phyloP scores from a whole-genome alignment of 2,797 vertebrate genomes.

The Botia almorhae region DNA sequence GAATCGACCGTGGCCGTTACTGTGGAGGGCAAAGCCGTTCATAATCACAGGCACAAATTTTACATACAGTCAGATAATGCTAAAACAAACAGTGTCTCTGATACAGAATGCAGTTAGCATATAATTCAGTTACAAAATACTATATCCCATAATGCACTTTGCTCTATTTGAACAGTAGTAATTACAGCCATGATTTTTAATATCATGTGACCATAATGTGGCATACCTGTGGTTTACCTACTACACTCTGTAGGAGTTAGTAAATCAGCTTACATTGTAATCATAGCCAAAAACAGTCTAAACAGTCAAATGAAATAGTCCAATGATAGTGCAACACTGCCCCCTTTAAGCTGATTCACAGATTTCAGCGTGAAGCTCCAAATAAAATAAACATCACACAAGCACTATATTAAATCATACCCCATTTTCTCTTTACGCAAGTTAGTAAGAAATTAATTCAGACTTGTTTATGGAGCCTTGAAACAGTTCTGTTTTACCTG shows the following conservation, averaged over 20 bases:
- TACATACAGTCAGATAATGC: not conserved
- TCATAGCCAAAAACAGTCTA: too few species aligned
- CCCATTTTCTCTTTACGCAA: not conserved
- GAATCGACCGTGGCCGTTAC: conserved; percentile 65
- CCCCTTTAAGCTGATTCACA: conserved; percentile 11
- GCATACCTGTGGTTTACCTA: not conserved
- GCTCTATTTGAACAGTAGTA: too few species aligned
- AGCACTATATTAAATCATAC: not conserved
- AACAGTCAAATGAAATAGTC: too few species aligned
- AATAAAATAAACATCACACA: too few species aligned
- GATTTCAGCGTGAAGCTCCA: not conserved
- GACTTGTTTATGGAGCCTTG: not conserved
- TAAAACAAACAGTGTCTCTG: too few species aligned
- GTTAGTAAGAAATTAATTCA: not conserved
- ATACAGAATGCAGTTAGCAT: too few species aligned
- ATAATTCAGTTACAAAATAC: too few species aligned
- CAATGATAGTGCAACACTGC: conserved; percentile 20
- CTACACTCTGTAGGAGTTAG: too few species aligned
- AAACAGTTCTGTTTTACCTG: conserved; percentile 73
- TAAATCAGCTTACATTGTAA: too few species aligned
- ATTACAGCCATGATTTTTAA: too few species aligned
- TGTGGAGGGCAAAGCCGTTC: not conserved
- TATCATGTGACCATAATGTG: not conserved
- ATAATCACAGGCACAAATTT: not conserved
- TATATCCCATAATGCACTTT: too few species aligned